These are phyloP conservation scores for Oscheius sp. DNA, from an alignment of 1,140 invertebrate genomes.

Conservation along the genomic window DNA sequence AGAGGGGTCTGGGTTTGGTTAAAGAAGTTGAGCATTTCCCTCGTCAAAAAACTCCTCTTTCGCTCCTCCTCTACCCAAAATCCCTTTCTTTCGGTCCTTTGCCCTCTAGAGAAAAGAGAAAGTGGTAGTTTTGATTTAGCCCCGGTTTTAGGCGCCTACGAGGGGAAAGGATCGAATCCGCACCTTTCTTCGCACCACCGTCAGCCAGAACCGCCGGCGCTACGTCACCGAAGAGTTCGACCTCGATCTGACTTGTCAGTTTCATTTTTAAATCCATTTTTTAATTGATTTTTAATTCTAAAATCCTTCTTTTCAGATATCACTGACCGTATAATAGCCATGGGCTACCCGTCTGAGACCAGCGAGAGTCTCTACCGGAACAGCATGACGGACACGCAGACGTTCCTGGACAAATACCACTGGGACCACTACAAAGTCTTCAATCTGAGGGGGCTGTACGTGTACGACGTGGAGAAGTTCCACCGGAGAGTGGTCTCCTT, in stretches of 20 bases:
- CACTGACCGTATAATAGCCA: constrained; percentile 68
- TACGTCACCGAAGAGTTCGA: constrained; percentile 68
- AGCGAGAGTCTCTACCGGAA: constrained; percentile 68
- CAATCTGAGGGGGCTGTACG: constrained; percentile 67
- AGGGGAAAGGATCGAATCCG: no score
- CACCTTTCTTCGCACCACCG: no score
- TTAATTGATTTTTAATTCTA: background rate
- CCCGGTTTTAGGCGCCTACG: no score
- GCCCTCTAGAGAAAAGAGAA: no score
- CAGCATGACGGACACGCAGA: constrained; percentile 67
- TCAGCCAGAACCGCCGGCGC: constrained; percentile 68
- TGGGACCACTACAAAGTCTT: constrained; percentile 68
- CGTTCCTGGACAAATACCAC: constrained; percentile 68
- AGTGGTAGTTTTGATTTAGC: no score
- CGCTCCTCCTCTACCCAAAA: no score
- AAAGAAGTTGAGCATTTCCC: no score
- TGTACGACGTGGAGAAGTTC: constrained; percentile 68
- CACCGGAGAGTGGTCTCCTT: constrained; percentile 66
- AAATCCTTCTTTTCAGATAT: constrained; percentile 51
- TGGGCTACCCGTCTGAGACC: constrained; percentile 69
- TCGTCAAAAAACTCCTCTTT: no score
- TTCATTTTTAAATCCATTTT: background rate
- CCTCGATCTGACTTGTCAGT: constrained; percentile 67
- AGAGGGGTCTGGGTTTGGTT: no score
- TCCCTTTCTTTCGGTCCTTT: no score